phyloP scores from a whole-genome alignment of 2,888 invertebrate species.

The Hydropsyche betteni region DNA sequence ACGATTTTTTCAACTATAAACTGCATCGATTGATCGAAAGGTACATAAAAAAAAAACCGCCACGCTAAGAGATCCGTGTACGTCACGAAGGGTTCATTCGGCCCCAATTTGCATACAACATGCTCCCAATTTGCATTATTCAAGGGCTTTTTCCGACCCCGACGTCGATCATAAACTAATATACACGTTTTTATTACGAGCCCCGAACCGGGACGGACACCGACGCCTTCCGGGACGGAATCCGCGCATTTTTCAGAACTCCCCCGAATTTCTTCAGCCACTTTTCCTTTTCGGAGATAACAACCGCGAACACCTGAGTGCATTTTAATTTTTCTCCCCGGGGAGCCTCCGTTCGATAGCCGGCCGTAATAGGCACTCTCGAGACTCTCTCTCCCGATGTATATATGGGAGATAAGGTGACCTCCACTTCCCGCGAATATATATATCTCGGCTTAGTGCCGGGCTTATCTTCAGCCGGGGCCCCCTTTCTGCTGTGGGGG shows the following conservation, averaged over 20 bases:
- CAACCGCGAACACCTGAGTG: neutral
- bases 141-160: constrained; percentile 43
- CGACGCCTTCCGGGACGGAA: too few relatives aligned
- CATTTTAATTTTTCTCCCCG: constrained; percentile 8
- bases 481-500: too few relatives aligned
- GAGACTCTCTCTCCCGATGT: constrained; percentile 35
- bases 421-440: constrained; percentile 47
- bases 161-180: constrained; percentile 24
- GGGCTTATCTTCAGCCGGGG: constrained; percentile 42
- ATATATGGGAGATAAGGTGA: constrained; percentile 49
- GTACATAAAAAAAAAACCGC: neutral
- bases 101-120: constrained; percentile 43
- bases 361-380: constrained; percentile 42
- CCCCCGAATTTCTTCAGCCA: too few relatives aligned
- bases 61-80: constrained; percentile 30
- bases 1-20: too few relatives aligned
- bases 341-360: neutral
- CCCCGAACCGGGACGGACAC: too few relatives aligned
- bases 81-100: constrained; percentile 31
- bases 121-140: constrained; percentile 45
- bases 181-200: too few relatives aligned
- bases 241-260: too few relatives aligned
- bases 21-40: neutral
- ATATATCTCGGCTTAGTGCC: constrained; percentile 44
- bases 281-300: too few relatives aligned